phyloP scores from a whole-genome alignment of 2,113 vertebrate species.

The Larimichthys polyactis region DNA sequence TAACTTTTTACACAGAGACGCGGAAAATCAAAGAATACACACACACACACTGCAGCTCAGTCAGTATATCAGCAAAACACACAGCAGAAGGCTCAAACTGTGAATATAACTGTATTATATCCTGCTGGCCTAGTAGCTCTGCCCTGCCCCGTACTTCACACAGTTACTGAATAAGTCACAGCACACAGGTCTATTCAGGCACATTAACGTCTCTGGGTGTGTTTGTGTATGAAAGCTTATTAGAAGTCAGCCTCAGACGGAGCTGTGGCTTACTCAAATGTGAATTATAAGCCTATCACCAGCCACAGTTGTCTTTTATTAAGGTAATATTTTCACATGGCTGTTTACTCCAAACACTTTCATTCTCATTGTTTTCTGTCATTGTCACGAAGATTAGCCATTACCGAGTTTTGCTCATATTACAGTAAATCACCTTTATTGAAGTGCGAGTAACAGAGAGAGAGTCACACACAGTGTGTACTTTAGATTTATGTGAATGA shows the following conservation, averaged over 20 bases:
- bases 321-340: conserved; percentile 2
- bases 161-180: background rate
- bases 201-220: background rate
- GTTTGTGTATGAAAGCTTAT: conserved; percentile 8
- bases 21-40: background rate
- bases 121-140: background rate
- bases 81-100: background rate
- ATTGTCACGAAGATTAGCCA: background rate
- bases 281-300: background rate
- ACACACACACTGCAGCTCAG: background rate
- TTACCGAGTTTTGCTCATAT: conserved; percentile 8
- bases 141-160: background rate
- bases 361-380: background rate
- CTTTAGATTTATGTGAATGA: background rate
- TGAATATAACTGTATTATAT: background rate
- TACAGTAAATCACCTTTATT: conserved; percentile 13
- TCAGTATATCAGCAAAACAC: background rate
- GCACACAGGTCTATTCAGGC: background rate
- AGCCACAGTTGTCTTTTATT: conserved; percentile 2
- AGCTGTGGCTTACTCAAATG: conserved; percentile 2
- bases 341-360: background rate
- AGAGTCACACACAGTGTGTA: background rate
- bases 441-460: background rate
- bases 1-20: background rate
- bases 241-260: background rate